Conservation (phyloP, 2,888 invertebrate genomes). For the Dromius quadrimaculatus region DNA sequence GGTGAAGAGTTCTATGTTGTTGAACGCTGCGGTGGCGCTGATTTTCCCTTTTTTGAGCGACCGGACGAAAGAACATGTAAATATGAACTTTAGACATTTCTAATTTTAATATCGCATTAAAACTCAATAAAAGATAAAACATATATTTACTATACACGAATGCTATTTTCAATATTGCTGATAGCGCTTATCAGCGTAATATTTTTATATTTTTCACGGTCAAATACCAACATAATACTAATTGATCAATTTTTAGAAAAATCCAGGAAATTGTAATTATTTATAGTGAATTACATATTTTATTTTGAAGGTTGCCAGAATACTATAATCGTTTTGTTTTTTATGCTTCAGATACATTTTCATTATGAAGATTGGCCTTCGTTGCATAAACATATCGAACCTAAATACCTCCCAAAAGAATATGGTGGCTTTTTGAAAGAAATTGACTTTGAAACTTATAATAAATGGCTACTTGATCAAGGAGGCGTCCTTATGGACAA, state of each 20-base stretch:
- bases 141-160: not conserved
- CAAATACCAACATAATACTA: too few species aligned
- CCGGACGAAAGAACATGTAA: slow-evolving; percentile 57
- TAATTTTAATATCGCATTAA: slow-evolving; percentile 13
- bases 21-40: slow-evolving; percentile 60
- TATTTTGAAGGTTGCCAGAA: not conserved
- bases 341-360: slow-evolving; percentile 66
- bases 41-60: slow-evolving; percentile 63
- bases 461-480: slow-evolving; percentile 57
- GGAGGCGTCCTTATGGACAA: slow-evolving; percentile 47
- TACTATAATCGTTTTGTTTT: not conserved
- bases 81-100: not conserved
- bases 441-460: slow-evolving; percentile 56
- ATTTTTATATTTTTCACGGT: slow-evolving; percentile 6
- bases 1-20: slow-evolving; percentile 60
- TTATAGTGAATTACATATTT: too few species aligned
- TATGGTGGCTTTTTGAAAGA: slow-evolving; percentile 71
- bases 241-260: too few species aligned
- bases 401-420: slow-evolving; percentile 67
- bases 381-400: slow-evolving; percentile 68
- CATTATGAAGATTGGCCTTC: slow-evolving; percentile 69
- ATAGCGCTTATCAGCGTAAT: not conserved
- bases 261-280: too few species aligned
- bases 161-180: not conserved
- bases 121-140: not conserved